A percentile compares a stretch with the other conserved stretches of the same genome.
These are phyloP conservation scores for Goniozus legneri DNA, from an alignment of 1,140 invertebrate species.

Conservation along the genomic window DNA sequence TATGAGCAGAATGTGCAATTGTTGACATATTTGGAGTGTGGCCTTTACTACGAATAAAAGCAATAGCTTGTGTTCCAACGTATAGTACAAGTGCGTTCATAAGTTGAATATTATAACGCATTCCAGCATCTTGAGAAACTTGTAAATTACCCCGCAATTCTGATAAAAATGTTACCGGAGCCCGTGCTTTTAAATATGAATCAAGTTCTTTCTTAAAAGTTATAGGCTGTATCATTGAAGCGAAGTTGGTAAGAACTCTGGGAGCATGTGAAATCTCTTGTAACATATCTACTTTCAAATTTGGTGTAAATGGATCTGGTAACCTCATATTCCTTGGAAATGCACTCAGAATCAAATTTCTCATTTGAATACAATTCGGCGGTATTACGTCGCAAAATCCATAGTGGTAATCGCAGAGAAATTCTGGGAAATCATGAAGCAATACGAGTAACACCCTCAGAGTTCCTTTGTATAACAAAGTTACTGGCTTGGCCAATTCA, in stretches of 20 bases:
- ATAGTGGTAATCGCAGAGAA: constrained; percentile 98
- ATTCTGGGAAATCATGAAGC: constrained; percentile 98
- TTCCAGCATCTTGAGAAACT: constrained; percentile 79
- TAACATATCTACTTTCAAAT: constrained; percentile 93
- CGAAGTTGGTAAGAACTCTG: constrained; percentile 86
- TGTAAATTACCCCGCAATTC: constrained; percentile 89
- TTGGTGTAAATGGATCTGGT: constrained; percentile 97
- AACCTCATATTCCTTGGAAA: constrained; percentile 97
- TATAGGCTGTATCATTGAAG: constrained; percentile 79
- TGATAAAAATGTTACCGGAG: constrained; percentile 92
- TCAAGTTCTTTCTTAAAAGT: constrained; percentile 95
- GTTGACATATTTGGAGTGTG: constrained; percentile 92
- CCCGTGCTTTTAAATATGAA: constrained; percentile 90
- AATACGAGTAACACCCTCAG: constrained; percentile 92
- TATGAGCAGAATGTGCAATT: constrained; percentile 94
- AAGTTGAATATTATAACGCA: constrained; percentile 90
- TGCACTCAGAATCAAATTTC: constrained; percentile 95
- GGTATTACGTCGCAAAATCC: constrained; percentile 99
- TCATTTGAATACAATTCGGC: constrained; percentile 98
- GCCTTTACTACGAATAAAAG: constrained; percentile 80
- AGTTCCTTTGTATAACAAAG: constrained; percentile 93
- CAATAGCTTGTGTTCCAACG: constrained; percentile 94
- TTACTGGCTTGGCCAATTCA: constrained; percentile 89
- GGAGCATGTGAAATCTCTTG: constrained; percentile 82
- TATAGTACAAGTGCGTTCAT: constrained; percentile 98